Evolutionary conservation across 2,113 vertebrate species (phyloP).

Genomic region (Dipodomys merriami): DNA sequence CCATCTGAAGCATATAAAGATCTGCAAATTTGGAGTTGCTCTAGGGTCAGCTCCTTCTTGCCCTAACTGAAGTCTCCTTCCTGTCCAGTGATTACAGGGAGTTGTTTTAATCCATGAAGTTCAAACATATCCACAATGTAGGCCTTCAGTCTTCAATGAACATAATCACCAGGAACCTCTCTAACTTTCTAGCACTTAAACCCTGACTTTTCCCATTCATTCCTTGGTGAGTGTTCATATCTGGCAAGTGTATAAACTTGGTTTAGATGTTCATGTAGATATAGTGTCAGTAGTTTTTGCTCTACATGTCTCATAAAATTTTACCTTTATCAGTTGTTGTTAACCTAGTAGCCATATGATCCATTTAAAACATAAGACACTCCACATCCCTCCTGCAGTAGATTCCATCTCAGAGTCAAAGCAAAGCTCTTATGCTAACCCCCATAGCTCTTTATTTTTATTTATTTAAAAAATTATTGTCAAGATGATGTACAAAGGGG

Average conservation of each 20-base stretch:
- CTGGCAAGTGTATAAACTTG: slow-evolving; percentile 20
- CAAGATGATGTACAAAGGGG: too few relatives aligned
- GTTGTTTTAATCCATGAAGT: not conserved
- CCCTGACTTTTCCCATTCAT: not conserved
- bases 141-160: not conserved
- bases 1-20: slow-evolving; percentile 34
- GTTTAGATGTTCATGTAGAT: not conserved
- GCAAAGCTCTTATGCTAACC: not conserved
- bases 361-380: not conserved
- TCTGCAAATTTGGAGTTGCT: slow-evolving; percentile 12
- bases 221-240: not conserved
- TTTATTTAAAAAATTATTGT: too few relatives aligned
- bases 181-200: not conserved
- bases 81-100: not conserved
- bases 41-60: not conserved
- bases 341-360: not conserved
- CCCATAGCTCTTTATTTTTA: not conserved
- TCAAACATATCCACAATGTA: not conserved
- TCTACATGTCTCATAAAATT: slow-evolving; percentile 34
- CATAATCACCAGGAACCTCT: not conserved
- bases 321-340: not conserved
- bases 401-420: not conserved
- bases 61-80: not conserved
- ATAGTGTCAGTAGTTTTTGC: not conserved
- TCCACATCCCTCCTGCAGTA: not conserved